Evolutionary conservation across 2,888 invertebrate genomes (phyloP).

Genomic region (Trissonchulus latispiculum): DNA sequence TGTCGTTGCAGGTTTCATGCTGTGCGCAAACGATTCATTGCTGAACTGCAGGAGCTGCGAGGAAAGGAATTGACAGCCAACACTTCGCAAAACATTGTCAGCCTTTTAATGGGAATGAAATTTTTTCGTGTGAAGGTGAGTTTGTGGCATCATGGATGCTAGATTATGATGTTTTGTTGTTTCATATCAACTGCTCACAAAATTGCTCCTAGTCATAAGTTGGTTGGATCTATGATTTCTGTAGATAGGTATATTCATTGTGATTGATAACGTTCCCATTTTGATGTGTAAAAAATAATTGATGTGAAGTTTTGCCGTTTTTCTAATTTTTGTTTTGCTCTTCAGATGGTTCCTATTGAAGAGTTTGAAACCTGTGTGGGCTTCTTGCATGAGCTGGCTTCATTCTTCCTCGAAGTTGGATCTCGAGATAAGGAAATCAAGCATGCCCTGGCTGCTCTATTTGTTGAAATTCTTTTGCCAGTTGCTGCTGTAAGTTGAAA

Average conservation of each 20-base stretch:
- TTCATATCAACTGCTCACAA: too few species aligned
- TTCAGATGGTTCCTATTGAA: conserved; percentile 92
- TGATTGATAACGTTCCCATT: too few species aligned
- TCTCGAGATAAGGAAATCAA: conserved; percentile 74
- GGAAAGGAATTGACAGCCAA: conserved; percentile 70
- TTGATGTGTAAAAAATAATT: too few species aligned
- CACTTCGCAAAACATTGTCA: conserved; percentile 89
- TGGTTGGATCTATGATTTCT: too few species aligned
- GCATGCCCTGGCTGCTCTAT: conserved; percentile 90
- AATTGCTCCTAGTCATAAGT: too few species aligned
- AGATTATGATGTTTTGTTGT: too few species aligned
- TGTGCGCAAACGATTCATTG: conserved; percentile 79
- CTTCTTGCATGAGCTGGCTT: conserved; percentile 95
- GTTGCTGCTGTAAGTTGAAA: conserved; percentile 97
- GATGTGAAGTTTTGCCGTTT: too few species aligned
- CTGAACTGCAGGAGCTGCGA: conserved; percentile 74
- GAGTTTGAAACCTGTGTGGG: conserved; percentile 97
- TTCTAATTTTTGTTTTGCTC: conserved; percentile 26
- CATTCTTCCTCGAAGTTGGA: conserved; percentile 93
- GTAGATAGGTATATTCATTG: too few species aligned
- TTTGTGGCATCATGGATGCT: too few species aligned
- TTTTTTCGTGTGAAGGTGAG: conserved; percentile 71
- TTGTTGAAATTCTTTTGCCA: conserved; percentile 95
- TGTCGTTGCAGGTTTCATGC: conserved; percentile 63
- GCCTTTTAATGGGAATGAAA: conserved; percentile 97